Conservation (phyloP, 1,140 invertebrate species). For the Cydia fagiglandana region DNA sequence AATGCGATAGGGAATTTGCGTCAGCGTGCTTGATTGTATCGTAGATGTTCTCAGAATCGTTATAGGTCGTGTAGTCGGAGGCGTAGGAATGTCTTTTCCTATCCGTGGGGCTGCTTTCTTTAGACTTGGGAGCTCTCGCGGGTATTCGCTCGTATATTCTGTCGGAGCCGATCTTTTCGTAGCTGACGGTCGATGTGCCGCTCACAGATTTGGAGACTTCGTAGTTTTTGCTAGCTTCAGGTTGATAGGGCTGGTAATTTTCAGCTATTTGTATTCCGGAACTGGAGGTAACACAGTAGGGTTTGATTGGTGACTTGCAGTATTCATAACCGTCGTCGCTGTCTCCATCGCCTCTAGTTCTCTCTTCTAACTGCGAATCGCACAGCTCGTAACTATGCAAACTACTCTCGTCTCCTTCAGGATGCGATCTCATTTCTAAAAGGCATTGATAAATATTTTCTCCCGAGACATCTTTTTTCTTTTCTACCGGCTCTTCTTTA, state of each 20-base stretch:
- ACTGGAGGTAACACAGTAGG: slow-evolving; percentile 66
- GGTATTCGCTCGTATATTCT: slow-evolving; percentile 77
- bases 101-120: slow-evolving; percentile 62
- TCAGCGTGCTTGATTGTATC: slow-evolving; percentile 80
- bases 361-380: slow-evolving; percentile 63
- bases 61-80: slow-evolving; percentile 68
- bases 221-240: slow-evolving; percentile 58
- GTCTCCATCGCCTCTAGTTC: slow-evolving; percentile 69
- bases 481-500: slow-evolving; percentile 44
- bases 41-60: slow-evolving; percentile 80
- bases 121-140: slow-evolving; percentile 52
- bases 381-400: slow-evolving; percentile 76
- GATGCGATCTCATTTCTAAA: slow-evolving; percentile 70
- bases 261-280: slow-evolving; percentile 71
- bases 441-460: slow-evolving; percentile 75
- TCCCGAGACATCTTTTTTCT: slow-evolving; percentile 38
- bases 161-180: slow-evolving; percentile 75
- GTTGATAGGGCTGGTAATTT: slow-evolving; percentile 54
- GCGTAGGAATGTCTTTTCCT: slow-evolving; percentile 64
- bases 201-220: slow-evolving; percentile 71
- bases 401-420: slow-evolving; percentile 72
- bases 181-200: slow-evolving; percentile 72
- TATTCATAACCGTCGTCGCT: slow-evolving; percentile 77
- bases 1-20: slow-evolving; percentile 76
- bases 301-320: slow-evolving; percentile 72